Evolutionary conservation across 1,140 invertebrate genomes (phyloP), one percentile per base, ranked within the genome.

Genomic region (Hyles euphorbiae): DNA sequence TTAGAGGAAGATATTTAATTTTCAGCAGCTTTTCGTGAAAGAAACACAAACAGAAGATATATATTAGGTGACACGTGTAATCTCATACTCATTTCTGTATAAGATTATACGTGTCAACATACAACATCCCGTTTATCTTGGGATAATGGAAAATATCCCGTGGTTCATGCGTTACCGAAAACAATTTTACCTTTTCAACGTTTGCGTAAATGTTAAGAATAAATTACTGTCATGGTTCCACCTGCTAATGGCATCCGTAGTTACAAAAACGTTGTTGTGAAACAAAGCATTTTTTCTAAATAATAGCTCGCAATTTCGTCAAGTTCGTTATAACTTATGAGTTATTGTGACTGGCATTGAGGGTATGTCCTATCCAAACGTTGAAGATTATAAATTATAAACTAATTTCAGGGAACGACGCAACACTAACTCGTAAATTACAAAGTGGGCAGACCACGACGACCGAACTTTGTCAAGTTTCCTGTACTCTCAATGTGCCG

Each of bases 31-130:
- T 46, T 60, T 59, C 33, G 47, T 34, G 40, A 50, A 54, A 22
- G 36, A 50, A 40, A 33, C 50, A 43, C 50, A 43, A 56, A 56
- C 45, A 44, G 58, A 56, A 22, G 22, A 22, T 22, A 22, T 22
- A 22, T 68, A 70, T 76, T 65, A 69, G 65, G 56, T 72, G 72
- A 78, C 68, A 73, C 62, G 56, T 65, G 67, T 74, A 81, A 77
- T 80, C 72, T 74, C 58, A 72, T 63, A 68, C 68, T 63, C 67
- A 68, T 68, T 10, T 64, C 63, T 67, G 67, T 74, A 56, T 72
- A 72, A 77, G 78, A 81, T 81, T 81, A 81, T 68, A 63, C 59
- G 56, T 72, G 78, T 77, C 76, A 77, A 60, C 72, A 62, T 60
- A 68, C 63, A 74, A 60, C 65, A 59, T 51, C 46, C 56, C 70